Evolutionary conservation across 2,113 vertebrate species (phyloP).

Genomic region (Lichenostomus cassidix): DNA sequence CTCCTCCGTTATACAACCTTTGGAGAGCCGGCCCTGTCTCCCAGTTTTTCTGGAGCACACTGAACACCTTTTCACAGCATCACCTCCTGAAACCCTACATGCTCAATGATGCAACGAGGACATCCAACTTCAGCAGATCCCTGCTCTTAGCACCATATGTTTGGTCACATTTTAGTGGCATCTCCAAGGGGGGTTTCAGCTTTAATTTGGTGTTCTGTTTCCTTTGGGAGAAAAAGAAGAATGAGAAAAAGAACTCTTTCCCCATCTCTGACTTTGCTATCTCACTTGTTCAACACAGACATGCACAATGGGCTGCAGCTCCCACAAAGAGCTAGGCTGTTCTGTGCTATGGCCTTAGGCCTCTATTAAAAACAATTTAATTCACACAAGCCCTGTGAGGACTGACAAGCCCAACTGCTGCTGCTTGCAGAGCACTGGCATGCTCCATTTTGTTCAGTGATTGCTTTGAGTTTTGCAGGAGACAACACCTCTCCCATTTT

Average conservation of each 20-base stretch:
- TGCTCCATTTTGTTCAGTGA: conserved; percentile 50
- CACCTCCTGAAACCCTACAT: not conserved
- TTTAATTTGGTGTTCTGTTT: not conserved
- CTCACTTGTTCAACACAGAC: not conserved
- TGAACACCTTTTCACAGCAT: not conserved
- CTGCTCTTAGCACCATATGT: not conserved
- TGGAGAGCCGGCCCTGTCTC: not conserved
- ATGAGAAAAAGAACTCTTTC: not conserved
- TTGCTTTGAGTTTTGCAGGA: conserved; percentile 39
- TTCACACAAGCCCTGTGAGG: conserved; percentile 52
- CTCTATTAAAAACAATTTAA: conserved; percentile 61
- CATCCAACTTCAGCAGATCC: not conserved
- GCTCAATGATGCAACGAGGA: not conserved
- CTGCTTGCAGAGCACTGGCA: not conserved
- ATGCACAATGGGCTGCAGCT: conserved; percentile 1
- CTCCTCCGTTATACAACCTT: fast-evolving
- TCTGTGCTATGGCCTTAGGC: conserved; percentile 52
- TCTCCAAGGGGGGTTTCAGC: not conserved
- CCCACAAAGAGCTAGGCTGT: conserved; percentile 42
- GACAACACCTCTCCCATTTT: not conserved
- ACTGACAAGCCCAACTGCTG: conserved; percentile 54
- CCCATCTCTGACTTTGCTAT: not conserved
- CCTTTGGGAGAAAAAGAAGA: not conserved
- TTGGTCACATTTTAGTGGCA: not conserved
- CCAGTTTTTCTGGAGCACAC: not conserved